These are phyloP conservation scores for Tachycineta bicolor DNA, from an alignment of 2,113 vertebrate species.

Conservation along the genomic window DNA sequence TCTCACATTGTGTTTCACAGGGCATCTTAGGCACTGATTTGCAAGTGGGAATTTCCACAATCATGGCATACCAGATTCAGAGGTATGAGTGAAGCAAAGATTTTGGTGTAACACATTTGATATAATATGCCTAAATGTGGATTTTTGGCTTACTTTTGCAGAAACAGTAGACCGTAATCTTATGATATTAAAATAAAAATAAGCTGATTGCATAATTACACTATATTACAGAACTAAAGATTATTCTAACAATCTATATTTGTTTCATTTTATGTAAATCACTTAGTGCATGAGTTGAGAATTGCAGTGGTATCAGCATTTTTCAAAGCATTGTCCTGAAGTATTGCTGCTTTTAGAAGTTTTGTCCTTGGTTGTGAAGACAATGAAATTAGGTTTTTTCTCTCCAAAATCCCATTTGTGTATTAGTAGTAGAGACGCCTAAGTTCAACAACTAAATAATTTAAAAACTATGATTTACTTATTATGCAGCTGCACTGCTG, in stretches of 20 bases:
- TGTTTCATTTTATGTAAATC: neutral
- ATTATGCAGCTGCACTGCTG: neutral
- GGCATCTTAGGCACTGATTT: neutral
- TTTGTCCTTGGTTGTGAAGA: neutral
- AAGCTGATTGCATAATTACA: neutral
- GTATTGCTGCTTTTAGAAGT: neutral
- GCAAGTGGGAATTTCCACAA: neutral
- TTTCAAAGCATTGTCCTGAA: neutral
- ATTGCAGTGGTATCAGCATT: neutral
- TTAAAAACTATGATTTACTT: neutral
- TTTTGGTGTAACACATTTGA: neutral
- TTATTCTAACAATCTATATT: neutral
- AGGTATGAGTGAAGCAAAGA: neutral
- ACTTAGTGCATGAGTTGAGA: neutral
- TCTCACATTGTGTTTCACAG: neutral
- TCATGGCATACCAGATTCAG: neutral
- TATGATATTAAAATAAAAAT: neutral
- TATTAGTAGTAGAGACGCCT: neutral
- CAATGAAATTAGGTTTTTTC: neutral
- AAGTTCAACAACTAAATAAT: neutral
- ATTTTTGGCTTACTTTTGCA: neutral
- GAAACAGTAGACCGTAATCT: neutral
- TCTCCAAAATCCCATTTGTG: neutral
- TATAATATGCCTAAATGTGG: neutral
- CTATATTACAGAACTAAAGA: neutral